Percentiles rank a stretch among this genome's conserved stretches.
Evolutionary conservation across 2,888 invertebrate genomes (phyloP).

Genomic region (Camponotus fellah): DNA sequence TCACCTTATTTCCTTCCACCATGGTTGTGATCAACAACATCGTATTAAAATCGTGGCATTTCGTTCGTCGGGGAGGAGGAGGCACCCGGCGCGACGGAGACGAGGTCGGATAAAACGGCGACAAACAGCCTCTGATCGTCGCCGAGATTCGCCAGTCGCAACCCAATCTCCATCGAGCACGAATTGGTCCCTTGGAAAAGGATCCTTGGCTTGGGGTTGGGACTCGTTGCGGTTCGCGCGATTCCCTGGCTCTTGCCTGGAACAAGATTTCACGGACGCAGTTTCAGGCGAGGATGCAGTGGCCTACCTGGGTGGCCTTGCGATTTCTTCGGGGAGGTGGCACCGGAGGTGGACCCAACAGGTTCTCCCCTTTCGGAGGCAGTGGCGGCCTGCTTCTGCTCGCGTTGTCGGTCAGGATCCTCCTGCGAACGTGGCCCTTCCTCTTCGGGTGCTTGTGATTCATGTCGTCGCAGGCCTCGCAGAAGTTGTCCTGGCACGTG

Average conservation of each 20-base stretch:
- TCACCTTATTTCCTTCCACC: neutral
- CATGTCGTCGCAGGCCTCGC: slow-evolving; percentile 97
- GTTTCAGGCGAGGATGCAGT: slow-evolving; percentile 80
- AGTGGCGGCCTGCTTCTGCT: slow-evolving; percentile 88
- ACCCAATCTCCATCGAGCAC: slow-evolving; percentile 62
- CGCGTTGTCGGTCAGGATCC: slow-evolving; percentile 64
- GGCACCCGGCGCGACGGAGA: slow-evolving; percentile 40
- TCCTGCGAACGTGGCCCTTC: slow-evolving; percentile 90
- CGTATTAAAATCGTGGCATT: neutral
- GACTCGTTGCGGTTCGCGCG: slow-evolving; percentile 25
- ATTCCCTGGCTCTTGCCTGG: slow-evolving; percentile 58
- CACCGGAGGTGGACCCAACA: slow-evolving; percentile 87
- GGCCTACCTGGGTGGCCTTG: slow-evolving; percentile 84
- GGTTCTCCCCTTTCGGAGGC: slow-evolving; percentile 89
- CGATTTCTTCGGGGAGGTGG: slow-evolving; percentile 89
- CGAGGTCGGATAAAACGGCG: slow-evolving; percentile 21
- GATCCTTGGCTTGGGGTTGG: slow-evolving; percentile 29
- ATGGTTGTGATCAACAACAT: neutral
- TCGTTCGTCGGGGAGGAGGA: neutral
- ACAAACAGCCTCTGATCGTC: slow-evolving; percentile 9
- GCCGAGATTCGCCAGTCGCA: slow-evolving; percentile 50
- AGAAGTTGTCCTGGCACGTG: slow-evolving; percentile 95
- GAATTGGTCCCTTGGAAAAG: slow-evolving; percentile 9
- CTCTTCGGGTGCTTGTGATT: slow-evolving; percentile 97
- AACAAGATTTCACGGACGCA: slow-evolving; percentile 65